Evolutionary conservation across 2,113 vertebrate genomes (phyloP).

Genomic region (Theropithecus gelada): DNA sequence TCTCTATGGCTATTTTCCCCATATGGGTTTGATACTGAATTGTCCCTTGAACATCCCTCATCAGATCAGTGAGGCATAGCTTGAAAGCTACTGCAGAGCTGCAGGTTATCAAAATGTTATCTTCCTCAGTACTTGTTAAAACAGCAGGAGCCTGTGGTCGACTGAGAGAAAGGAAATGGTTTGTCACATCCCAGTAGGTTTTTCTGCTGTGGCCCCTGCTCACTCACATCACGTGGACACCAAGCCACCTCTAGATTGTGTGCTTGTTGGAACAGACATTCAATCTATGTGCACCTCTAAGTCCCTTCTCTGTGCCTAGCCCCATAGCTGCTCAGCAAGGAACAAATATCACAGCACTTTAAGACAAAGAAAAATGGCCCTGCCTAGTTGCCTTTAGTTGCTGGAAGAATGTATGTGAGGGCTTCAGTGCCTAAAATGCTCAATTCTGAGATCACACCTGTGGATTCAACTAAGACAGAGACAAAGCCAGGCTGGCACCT

Average conservation of each 20-base stretch:
- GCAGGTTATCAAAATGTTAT: background rate
- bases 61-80: background rate
- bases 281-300: background rate
- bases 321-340: background rate
- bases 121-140: background rate
- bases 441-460: background rate
- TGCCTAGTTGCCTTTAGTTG: background rate
- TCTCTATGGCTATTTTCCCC: slow-evolving; percentile 31
- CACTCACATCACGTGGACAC: background rate
- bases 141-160: background rate
- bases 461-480: background rate
- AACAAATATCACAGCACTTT: background rate
- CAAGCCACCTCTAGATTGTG: background rate
- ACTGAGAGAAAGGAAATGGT: background rate
- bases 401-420: background rate
- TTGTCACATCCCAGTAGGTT: background rate
- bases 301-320: background rate
- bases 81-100: slow-evolving; percentile 3
- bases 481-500: background rate
- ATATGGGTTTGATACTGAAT: slow-evolving; percentile 26
- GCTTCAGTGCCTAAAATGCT: background rate
- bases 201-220: background rate
- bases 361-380: background rate
- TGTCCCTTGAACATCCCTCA: background rate
- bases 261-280: background rate